phyloP scores from a whole-genome alignment of 2,888 invertebrate species.

The Archips crataeganus region DNA sequence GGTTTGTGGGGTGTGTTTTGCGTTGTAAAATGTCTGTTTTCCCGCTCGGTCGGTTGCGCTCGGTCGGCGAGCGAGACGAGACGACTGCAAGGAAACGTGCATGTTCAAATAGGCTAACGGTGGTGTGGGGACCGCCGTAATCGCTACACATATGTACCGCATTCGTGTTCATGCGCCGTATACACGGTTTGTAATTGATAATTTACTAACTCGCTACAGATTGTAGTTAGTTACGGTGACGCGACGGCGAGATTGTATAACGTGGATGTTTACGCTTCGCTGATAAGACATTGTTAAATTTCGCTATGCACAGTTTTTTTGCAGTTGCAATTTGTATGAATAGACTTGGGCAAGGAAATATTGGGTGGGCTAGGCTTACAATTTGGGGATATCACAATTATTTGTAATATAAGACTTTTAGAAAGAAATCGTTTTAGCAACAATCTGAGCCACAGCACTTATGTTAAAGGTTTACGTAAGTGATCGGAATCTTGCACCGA shows the following conservation, averaged over 20 bases:
- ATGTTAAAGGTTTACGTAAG: no score
- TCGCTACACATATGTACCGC: conserved; percentile 39
- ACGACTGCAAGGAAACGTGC: conserved; percentile 70
- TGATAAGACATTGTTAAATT: conserved; percentile 1
- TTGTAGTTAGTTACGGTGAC: conserved; percentile 25
- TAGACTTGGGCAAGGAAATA: background rate
- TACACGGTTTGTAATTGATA: conserved; percentile 44
- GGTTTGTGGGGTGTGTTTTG: conserved; percentile 22
- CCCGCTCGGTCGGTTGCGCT: conserved; percentile 81
- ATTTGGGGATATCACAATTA: background rate
- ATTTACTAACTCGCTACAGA: conserved; percentile 40
- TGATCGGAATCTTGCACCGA: no score
- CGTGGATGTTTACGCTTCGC: conserved; percentile 7
- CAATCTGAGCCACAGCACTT: no score
- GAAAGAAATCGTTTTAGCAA: no score
- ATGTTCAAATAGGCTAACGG: conserved; percentile 29
- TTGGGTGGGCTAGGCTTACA: background rate
- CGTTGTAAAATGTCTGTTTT: conserved; percentile 74
- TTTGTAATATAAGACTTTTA: no score
- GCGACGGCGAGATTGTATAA: conserved; percentile 4
- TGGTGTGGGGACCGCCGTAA: conserved; percentile 33
- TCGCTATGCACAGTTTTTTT: background rate
- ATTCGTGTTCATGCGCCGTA: conserved; percentile 32
- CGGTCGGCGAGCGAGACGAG: conserved; percentile 76
- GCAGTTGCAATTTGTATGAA: background rate